phyloP scores from a whole-genome alignment of 2,888 invertebrate species.

The Stenotaenia linearis region DNA sequence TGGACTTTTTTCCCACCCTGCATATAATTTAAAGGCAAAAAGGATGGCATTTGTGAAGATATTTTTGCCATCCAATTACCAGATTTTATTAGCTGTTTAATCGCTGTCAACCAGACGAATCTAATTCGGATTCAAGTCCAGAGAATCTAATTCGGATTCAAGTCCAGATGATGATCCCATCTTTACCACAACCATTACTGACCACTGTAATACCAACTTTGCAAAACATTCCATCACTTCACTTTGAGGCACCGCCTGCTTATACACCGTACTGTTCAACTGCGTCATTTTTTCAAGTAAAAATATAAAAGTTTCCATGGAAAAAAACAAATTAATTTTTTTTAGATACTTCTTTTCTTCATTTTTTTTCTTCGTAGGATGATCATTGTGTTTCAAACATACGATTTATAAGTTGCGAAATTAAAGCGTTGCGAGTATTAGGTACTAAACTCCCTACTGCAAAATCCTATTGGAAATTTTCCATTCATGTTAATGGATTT shows the following conservation, averaged over 20 bases:
- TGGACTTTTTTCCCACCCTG: too few species aligned
- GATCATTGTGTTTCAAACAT: neutral
- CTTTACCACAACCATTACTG: neutral
- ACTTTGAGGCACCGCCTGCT: constrained; percentile 6
- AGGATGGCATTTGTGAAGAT: too few species aligned
- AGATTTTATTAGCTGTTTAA: too few species aligned
- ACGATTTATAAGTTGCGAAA: neutral
- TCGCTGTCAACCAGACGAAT: too few species aligned
- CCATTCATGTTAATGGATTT: too few species aligned
- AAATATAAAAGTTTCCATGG: neutral
- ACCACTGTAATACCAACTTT: neutral
- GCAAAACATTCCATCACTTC: neutral
- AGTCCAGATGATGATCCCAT: neutral
- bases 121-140: too few species aligned
- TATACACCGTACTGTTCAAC: constrained; percentile 21
- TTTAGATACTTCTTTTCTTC: neutral
- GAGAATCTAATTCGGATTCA: neutral
- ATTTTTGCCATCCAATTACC: too few species aligned
- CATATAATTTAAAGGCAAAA: too few species aligned
- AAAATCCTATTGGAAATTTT: too few species aligned
- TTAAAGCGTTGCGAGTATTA: neutral
- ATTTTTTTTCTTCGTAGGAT: neutral
- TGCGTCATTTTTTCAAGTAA: constrained; percentile 1
- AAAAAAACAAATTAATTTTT: too few species aligned
- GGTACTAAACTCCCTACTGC: too few species aligned